Base-by-base conservation (phyloP, 2,113 vertebrate species). In the Corythoichthys haematopterus region DNA sequence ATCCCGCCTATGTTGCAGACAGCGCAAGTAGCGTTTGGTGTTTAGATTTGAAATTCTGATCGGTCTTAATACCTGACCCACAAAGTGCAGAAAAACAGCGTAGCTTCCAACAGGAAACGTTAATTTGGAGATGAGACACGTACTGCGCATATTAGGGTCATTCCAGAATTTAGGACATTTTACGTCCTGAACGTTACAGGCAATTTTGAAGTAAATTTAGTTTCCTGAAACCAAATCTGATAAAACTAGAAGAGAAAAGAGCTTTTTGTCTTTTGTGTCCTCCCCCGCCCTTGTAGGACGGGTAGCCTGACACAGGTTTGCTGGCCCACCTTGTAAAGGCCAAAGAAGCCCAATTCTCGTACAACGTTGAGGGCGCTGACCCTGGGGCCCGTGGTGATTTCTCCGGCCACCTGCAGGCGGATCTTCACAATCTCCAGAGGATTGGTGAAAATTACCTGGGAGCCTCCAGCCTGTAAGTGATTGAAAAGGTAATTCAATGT, bases 391-490 rank as follows among this genome's bases (percentile, higher is more conserved):
- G 95, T 98, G 65, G 97, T 98, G 85, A 98, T 98, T 86, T 98
- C 96, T 80, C 97, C 97, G 1, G 97, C 97, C 65, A 99, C 97
- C 90, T 99, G 97, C 86, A 99, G 92, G 47, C 97, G 95, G 81
- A 99, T 99, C 90, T 99, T 99, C 62, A 99, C 97, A 14, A 99
- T 99, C 91, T 99, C 97, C 87, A 99, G 86, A 60, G 97, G 97
- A 78, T 99, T 99, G 82, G 97, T 99, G 90, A 99, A 98, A 80
- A 99, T 95, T 74, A 99, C 97, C 87, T 99, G 97, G 81, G 97
- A 99, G 51, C 87, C 95, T 87, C 97, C 97, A 53, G 97, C 97
- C 97, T 99, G 84, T 58, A 28, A 45, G 59, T 13, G 75, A 38
- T 2, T n/a, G 15, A 55, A 40, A 16, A 40, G 51, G n/a, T 64